Conservation (phyloP, 1,140 invertebrate species). For the Zaprionus lachaisei region DNA sequence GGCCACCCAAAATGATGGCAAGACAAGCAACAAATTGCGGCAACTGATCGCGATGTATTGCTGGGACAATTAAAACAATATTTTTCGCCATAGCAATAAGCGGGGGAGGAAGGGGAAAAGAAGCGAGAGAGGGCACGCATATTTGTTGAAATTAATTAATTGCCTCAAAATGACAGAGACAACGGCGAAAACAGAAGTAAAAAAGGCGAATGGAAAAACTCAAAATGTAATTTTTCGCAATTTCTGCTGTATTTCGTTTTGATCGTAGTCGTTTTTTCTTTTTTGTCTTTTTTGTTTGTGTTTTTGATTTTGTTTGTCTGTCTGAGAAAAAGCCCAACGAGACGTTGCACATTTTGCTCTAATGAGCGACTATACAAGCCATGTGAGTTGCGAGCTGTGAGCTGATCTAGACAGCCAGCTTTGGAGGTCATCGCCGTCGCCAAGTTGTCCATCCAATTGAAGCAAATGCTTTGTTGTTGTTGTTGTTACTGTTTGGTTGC, state of each 20-base stretch:
- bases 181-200: background rate
- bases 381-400: background rate
- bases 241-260: conserved; percentile 22
- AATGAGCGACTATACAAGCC: conserved; percentile 43
- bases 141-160: conserved; percentile 61
- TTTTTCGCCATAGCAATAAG: conserved; percentile 15
- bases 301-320: conserved; percentile 14
- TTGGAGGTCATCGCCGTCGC: conserved; percentile 57
- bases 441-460: conserved; percentile 60
- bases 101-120: background rate
- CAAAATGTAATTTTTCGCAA: conserved; percentile 58
- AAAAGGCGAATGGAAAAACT: conserved; percentile 47
- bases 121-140: conserved; percentile 39
- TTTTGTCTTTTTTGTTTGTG: conserved; percentile 12
- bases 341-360: conserved; percentile 58
- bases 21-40: conserved; percentile 41
- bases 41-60: background rate
- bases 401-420: conserved; percentile 52
- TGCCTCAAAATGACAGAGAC: conserved; percentile 48
- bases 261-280: conserved; percentile 2
- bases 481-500: conserved; percentile 20
- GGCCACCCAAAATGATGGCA: conserved; percentile 27
- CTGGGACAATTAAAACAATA: conserved; percentile 49
- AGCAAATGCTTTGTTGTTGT: conserved; percentile 37
- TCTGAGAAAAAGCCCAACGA: conserved; percentile 51